phyloP scores from a whole-genome alignment of 35 echinoderm and acorn worm genomes.

The Ptychodera flava region DNA sequence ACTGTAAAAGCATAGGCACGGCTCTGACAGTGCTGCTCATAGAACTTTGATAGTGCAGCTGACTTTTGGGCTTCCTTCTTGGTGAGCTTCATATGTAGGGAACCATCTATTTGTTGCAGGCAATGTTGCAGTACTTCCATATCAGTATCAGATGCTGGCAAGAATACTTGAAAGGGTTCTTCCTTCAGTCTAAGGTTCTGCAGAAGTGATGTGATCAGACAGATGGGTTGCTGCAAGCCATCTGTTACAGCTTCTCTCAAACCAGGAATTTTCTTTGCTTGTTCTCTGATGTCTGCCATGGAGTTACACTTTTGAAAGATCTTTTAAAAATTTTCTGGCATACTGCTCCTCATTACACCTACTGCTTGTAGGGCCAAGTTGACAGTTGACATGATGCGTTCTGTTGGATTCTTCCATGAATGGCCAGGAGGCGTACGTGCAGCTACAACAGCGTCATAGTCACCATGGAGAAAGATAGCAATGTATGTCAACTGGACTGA shows the following conservation, averaged over 20 bases:
- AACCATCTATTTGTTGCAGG: neutral
- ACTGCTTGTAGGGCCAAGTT: constrained; percentile 21
- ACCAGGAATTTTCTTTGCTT: neutral
- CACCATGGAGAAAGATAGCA: neutral
- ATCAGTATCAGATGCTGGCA: neutral
- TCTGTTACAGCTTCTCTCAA: neutral
- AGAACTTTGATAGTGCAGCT: neutral
- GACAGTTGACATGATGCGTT: constrained; percentile 15
- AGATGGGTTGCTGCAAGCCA: neutral
- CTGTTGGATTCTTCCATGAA: constrained; percentile 24
- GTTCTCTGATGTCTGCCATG: neutral
- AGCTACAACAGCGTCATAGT: neutral
- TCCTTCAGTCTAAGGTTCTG: neutral
- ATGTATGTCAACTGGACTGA: constrained; percentile 2
- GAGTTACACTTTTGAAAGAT: neutral
- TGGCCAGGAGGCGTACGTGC: constrained; percentile 6
- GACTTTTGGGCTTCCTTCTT: neutral
- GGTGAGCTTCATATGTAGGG: neutral
- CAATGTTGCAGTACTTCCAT: neutral
- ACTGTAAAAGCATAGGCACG: neutral
- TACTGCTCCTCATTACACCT: constrained; percentile 4
- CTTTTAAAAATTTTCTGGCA: neutral
- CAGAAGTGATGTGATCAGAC: neutral
- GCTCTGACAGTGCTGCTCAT: neutral
- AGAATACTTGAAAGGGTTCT: neutral